Conservation (phyloP, 2,113 vertebrate species). For the Melanostigma gelatinosum region DNA sequence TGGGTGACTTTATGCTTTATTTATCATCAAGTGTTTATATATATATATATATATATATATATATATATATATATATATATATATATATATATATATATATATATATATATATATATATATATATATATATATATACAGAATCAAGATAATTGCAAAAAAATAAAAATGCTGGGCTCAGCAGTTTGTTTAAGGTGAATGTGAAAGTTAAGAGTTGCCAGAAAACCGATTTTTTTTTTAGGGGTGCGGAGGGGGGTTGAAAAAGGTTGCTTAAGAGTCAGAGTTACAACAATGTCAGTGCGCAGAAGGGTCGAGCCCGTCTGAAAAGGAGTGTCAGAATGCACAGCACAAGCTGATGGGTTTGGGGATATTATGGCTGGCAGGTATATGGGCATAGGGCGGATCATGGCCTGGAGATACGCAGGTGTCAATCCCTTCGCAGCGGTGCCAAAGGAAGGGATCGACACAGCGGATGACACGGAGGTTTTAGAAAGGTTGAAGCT, state of each 20-base stretch:
- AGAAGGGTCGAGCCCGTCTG: constrained; percentile 18
- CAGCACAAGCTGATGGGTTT: constrained; percentile 22
- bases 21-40: not conserved
- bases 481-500: constrained; percentile 10
- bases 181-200: not conserved
- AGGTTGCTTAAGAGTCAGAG: not conserved
- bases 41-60: not conserved
- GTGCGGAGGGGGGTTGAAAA: not conserved
- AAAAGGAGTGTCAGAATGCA: constrained; percentile 24
- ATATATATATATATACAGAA: not conserved
- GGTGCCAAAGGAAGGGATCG: constrained; percentile 16
- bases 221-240: not conserved
- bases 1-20: not conserved
- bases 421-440: constrained; percentile 9
- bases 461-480: constrained; percentile 9
- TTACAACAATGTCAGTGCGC: not conserved
- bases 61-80: not conserved
- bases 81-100: not conserved
- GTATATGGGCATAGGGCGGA: constrained; percentile 20
- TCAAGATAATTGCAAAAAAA: not conserved
- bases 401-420: constrained; percentile 26
- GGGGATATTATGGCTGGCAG: constrained; percentile 11
- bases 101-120: not conserved
- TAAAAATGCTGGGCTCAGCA: not conserved
- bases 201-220: not conserved